A percentile compares a stretch with the other conserved stretches of the same genome.
Conservation (phyloP, 1,140 invertebrate species). For the Macrostomum lignano region DNA sequence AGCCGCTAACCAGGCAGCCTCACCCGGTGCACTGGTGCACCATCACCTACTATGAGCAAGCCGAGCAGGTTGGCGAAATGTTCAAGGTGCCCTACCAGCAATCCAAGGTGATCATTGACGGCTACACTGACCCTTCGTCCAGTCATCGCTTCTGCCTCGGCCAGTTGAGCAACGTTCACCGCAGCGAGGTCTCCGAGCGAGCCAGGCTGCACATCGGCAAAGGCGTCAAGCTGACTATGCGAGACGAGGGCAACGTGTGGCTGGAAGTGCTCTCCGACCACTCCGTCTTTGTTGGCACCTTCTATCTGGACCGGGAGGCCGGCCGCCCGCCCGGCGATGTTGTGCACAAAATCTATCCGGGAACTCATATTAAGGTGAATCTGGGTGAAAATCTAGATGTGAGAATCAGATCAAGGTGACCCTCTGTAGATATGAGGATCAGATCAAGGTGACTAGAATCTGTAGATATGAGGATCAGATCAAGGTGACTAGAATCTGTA, state of each 20-base stretch:
- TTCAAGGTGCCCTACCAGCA: conserved; percentile 84
- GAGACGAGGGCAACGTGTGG: conserved; percentile 87
- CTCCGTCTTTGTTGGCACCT: conserved; percentile 91
- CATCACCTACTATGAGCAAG: conserved; percentile 87
- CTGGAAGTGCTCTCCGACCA: conserved; percentile 76
- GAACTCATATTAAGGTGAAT: conserved; percentile 68
- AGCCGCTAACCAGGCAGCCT: not conserved
- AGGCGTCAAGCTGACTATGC: conserved; percentile 65
- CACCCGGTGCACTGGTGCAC: conserved; percentile 88
- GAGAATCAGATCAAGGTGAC: no score
- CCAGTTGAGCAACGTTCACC: conserved; percentile 84
- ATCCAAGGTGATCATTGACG: conserved; percentile 72
- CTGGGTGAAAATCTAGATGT: no score
- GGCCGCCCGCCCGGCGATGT: conserved; percentile 79
- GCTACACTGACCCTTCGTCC: conserved; percentile 80
- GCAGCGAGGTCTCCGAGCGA: conserved; percentile 20
- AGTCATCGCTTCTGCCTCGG: conserved; percentile 62
- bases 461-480: no score
- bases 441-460: no score
- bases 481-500: no score
- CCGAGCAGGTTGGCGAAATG: conserved; percentile 86
- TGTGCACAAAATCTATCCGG: conserved; percentile 91
- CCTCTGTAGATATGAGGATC: no score
- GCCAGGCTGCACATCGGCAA: conserved; percentile 49
- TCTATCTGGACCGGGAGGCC: conserved; percentile 82